A percentile compares a stretch with the other conserved stretches of the same genome.
Conservation (phyloP, 1,140 invertebrate genomes). For the Drosophila aff. region DNA sequence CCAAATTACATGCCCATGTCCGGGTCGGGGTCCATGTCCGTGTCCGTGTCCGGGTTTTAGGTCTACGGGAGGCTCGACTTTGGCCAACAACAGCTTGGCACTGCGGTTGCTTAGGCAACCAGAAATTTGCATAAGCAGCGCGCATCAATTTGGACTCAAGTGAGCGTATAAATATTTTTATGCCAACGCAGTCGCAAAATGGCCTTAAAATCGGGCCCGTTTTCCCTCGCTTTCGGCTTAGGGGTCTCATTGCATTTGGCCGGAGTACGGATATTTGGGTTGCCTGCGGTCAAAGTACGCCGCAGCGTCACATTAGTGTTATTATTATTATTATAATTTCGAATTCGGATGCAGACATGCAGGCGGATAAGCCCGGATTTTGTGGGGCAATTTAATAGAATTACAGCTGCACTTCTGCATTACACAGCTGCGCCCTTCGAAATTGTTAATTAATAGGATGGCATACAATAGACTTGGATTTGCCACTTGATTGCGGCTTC, state of each 20-base stretch:
- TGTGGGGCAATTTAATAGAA: conserved; percentile 73
- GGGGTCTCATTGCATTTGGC: conserved; percentile 25
- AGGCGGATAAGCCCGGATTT: conserved; percentile 67
- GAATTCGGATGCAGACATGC: conserved; percentile 45
- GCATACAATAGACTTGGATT: conserved; percentile 27
- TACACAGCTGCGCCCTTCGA: conserved; percentile 18
- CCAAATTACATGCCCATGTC: conserved; percentile 70
- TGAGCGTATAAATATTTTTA: conserved; percentile 79
- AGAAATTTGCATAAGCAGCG: conserved; percentile 80
- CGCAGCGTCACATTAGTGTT: conserved; percentile 37
- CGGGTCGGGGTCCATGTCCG: conserved; percentile 37
- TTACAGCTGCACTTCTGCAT: conserved; percentile 60
- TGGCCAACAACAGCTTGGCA: conserved; percentile 52
- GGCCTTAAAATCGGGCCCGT: conserved; percentile 33
- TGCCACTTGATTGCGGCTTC: conserved; percentile 3
- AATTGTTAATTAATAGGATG: conserved; percentile 61
- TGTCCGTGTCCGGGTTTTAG: conserved; percentile 3
- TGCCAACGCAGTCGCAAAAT: conserved; percentile 70
- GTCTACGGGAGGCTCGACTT: conserved; percentile 6
- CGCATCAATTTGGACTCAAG: conserved; percentile 73
- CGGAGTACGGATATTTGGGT: conserved; percentile 7
- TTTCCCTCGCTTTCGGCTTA: background rate
- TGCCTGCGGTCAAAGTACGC: conserved; percentile 51
- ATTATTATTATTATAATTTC: conserved; percentile 31
- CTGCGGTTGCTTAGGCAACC: conserved; percentile 70